A percentile compares a stretch with the other conserved stretches of the same genome.
phyloP scores from a whole-genome alignment of 2,797 vertebrate species.

The Distichodus sexfasciatus region DNA sequence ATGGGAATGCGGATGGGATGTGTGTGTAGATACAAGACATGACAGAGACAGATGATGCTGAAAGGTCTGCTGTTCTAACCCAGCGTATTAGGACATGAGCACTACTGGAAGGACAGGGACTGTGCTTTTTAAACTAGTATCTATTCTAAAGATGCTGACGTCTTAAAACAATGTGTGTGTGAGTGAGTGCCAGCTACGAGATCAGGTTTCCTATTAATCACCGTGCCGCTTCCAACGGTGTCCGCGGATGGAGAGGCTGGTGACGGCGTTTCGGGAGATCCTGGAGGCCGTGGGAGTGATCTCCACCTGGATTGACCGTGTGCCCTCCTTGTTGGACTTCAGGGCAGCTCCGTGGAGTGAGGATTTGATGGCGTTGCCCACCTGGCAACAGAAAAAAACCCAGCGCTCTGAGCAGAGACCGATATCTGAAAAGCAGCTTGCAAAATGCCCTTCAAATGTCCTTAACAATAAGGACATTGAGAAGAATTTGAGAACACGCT shows the following conservation, averaged over 20 bases:
- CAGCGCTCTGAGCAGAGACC: no score
- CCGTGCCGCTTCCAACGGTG: slow-evolving; percentile 98
- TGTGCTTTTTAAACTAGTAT: not conserved
- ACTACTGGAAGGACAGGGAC: no score
- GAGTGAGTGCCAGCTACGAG: not conserved
- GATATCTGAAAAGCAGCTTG: no score
- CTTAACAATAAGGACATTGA: not conserved
- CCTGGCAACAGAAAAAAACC: no score
- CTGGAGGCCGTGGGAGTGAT: slow-evolving; percentile 94
- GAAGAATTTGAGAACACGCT: not conserved
- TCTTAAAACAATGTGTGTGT: not conserved
- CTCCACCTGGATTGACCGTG: slow-evolving; percentile 94
- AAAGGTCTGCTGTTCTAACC: not conserved
- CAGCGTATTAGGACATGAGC: no score
- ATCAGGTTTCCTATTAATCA: slow-evolving; percentile 65
- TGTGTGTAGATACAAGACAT: not conserved
- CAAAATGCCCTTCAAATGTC: no score
- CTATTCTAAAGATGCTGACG: no score
- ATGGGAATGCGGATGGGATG: not conserved
- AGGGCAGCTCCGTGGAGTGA: slow-evolving; percentile 86
- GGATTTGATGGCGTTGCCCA: slow-evolving; percentile 96
- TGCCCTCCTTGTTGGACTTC: slow-evolving; percentile 90
- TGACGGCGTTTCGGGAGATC: slow-evolving; percentile 97
- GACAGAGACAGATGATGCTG: not conserved
- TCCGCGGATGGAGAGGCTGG: slow-evolving; percentile 95